Evolutionary conservation across 1,140 invertebrate species (phyloP), one percentile per base, ranked within the genome.

Genomic region (Zaprionus davidi): DNA sequence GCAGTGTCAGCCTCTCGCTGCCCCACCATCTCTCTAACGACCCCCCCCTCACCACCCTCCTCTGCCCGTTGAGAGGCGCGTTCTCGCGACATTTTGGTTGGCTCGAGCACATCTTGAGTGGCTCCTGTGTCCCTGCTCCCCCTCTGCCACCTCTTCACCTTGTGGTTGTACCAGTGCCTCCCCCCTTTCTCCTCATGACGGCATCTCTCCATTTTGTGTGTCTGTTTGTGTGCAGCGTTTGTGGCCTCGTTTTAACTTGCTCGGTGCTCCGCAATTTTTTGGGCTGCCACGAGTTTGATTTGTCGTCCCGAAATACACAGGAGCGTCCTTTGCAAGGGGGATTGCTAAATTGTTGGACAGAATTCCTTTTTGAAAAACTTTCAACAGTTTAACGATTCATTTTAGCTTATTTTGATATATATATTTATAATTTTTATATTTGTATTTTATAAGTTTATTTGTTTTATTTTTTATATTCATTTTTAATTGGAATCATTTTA

Each of bases 51-150:
- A 7, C 41, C 5, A 3, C n/a, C 41, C 41, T 11, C 0, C 28
- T 49, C 28, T 34, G 49, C 74, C 57, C 64, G 75, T 67, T 57
- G 78, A 64, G 81, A 59, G 84, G 65, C 80, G 80, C 80, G 74
- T 76, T 88, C 78, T 81, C 81, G 85, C 84, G 81, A 87, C 85
- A 84, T 85, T 88, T 90, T 88, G 84, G 84, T 90, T 88, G 84
- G 84, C 79, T 85, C 72, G 56, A 67, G 62, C 44, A 51, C 46
- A 51, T 44, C 67, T 75, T 68, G 49, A 68, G 64, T 31, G 28
- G 55, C 22, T n/a, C 49, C 36, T 38, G 5, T 7, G 11, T 36
- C 44, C 51, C 13, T 22, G 28, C 15, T 31, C 5, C 62, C 12
- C 13, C 15, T 22, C 26, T 17, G 0, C 20, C 15, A 6, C 22